These are phyloP conservation scores for Amphimallon solstitiale DNA, from an alignment of 2,888 invertebrate genomes.

Conservation along the genomic window DNA sequence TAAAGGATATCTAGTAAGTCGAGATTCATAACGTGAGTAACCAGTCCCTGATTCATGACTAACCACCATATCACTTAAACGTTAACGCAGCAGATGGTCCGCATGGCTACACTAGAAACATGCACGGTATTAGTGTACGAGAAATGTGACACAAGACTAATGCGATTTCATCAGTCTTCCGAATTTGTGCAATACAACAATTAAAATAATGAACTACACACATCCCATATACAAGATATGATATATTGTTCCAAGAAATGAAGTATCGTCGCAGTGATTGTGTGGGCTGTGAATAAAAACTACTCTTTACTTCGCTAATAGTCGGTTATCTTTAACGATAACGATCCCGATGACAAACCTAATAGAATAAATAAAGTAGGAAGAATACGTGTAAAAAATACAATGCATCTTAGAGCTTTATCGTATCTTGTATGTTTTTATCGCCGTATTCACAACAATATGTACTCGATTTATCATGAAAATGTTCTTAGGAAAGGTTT, in stretches of 20 bases:
- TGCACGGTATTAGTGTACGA: conserved; percentile 1
- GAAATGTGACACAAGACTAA: conserved; percentile 50
- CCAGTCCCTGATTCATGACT: no score
- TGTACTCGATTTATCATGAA: conserved; percentile 27
- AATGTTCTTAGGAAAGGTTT: not conserved
- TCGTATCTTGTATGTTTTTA: conserved; percentile 17
- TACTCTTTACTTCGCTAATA: conserved; percentile 36
- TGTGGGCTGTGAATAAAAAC: conserved; percentile 47
- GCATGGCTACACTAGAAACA: not conserved
- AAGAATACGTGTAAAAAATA: conserved; percentile 10
- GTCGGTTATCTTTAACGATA: conserved; percentile 39
- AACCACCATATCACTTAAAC: no score
- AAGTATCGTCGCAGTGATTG: conserved; percentile 47
- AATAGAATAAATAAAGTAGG: conserved; percentile 19
- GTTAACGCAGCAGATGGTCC: not conserved
- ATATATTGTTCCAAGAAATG: conserved; percentile 47
- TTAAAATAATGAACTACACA: conserved; percentile 55
- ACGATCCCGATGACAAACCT: conserved; percentile 38
- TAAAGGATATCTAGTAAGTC: no score
- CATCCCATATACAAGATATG: conserved; percentile 48
- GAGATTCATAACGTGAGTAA: no score
- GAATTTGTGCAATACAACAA: conserved; percentile 53
- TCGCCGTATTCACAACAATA: conserved; percentile 13
- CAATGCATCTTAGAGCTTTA: conserved; percentile 9
- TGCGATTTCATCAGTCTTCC: conserved; percentile 51